Evolutionary conservation across 1,140 invertebrate species (phyloP).

Genomic region (Drosophila nikananu): DNA sequence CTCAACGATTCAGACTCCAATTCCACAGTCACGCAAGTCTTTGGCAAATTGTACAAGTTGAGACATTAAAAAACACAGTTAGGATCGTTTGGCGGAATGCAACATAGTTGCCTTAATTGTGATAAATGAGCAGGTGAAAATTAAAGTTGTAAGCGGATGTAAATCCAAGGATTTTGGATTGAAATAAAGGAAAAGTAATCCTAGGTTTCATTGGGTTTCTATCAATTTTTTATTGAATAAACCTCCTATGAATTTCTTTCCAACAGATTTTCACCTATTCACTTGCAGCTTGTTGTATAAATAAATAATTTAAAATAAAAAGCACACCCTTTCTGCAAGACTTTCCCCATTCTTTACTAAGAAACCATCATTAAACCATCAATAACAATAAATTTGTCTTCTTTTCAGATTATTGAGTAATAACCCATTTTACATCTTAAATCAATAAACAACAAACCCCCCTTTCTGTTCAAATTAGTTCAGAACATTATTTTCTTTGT

Average conservation of each 20-base stretch:
- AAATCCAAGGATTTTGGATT: not conserved
- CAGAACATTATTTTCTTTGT: conserved; percentile 9
- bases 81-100: conserved; percentile 39
- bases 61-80: conserved; percentile 68
- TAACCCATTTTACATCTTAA: conserved; percentile 4
- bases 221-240: too few species aligned
- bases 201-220: too few species aligned
- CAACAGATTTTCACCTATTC: not conserved
- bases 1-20: conserved; percentile 31
- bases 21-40: conserved; percentile 46
- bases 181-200: too few species aligned
- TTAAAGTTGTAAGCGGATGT: not conserved
- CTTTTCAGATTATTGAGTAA: conserved; percentile 8
- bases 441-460: not conserved
- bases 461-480: conserved; percentile 1
- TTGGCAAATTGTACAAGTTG: conserved; percentile 64
- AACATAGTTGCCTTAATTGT: conserved; percentile 40
- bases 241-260: not conserved
- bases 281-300: not conserved
- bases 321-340: not conserved
- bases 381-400: not conserved
- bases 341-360: conserved; percentile 1
- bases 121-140: conserved; percentile 32
- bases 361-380: not conserved
- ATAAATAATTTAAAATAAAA: not conserved